phyloP scores from a whole-genome alignment of 2,888 invertebrate species.

The Diloba caeruleocephala region DNA sequence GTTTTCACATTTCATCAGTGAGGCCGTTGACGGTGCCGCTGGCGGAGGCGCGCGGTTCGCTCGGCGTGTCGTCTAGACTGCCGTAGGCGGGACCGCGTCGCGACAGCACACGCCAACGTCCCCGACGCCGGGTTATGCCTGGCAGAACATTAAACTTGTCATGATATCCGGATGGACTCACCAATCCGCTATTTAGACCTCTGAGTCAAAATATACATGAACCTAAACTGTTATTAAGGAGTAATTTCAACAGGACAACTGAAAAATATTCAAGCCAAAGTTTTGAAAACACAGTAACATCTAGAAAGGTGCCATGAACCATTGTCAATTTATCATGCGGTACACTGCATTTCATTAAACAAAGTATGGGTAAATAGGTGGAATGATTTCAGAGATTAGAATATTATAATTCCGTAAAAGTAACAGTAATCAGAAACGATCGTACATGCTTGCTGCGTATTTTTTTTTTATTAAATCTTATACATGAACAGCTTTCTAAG shows the following conservation, averaged over 20 bases:
- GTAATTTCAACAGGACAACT: slow-evolving; percentile 36
- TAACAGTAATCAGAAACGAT: slow-evolving; percentile 18
- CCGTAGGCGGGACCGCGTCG: slow-evolving; percentile 90
- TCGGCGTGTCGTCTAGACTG: slow-evolving; percentile 87
- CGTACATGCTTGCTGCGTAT: slow-evolving; percentile 40
- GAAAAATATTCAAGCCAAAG: slow-evolving; percentile 43
- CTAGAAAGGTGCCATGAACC: slow-evolving; percentile 47
- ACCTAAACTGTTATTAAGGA: slow-evolving; percentile 15
- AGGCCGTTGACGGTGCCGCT: slow-evolving; percentile 78
- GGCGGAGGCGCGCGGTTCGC: slow-evolving; percentile 70
- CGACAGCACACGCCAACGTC: slow-evolving; percentile 80
- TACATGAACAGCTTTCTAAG: slow-evolving; percentile 1
- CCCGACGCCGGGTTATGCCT: slow-evolving; percentile 88
- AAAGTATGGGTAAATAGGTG: slow-evolving; percentile 39
- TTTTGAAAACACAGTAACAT: slow-evolving; percentile 36
- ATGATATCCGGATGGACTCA: slow-evolving; percentile 32
- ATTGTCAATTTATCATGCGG: slow-evolving; percentile 51
- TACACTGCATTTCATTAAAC: slow-evolving; percentile 40
- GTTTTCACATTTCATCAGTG: slow-evolving; percentile 82
- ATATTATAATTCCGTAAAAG: slow-evolving; percentile 9
- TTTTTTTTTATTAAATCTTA: slow-evolving; percentile 7
- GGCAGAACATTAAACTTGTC: slow-evolving; percentile 49
- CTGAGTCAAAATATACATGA: slow-evolving; percentile 1
- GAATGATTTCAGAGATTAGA: slow-evolving; percentile 38
- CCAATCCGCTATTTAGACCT: slow-evolving; percentile 13